Evolutionary conservation across 2,888 invertebrate species (phyloP), one percentile per base, ranked within the genome.

Genomic region (Cheilosia urbana): DNA sequence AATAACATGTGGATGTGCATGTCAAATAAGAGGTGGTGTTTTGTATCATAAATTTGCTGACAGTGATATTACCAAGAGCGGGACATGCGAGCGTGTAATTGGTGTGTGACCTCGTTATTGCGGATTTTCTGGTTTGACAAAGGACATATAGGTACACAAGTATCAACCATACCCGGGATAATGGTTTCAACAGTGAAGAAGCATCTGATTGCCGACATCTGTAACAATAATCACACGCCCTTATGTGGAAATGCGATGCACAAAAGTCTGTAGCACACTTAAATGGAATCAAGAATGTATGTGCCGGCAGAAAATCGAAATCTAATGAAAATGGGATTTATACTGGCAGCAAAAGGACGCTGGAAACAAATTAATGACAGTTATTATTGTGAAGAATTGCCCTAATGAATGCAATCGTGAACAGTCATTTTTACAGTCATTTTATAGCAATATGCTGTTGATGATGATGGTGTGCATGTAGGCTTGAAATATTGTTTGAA

Each of bases 1-100:
- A 27, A 40, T 6, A 19, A 27, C 24, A 66, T 49, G 24, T 62
- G 80, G 84, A 84, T 79, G 60, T 80, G 58, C 75, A 75, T 71
- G 75, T 71, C 84, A 84, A 60, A 53, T 47, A 65, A 42, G 5
- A 17, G 21, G 21, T 60, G 49, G 37, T 42, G 58, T 47, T 37
- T 37, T 30, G 13, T 66, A 47, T 45, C 40, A 11, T 13, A 19
- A 37, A 57, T 65, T 37, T 19, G 11, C 40, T 49, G 21, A 17
- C 21, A 13, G 11, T 24, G 24, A 13, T 13, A 51, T 24, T 13
- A 2, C 21, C 9, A 17, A 6, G 24, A 15, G 51, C 15, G 15
- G 24, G 15, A 15, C 7, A 6, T 51, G 15, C 15, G 19, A 51
- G 21, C 11, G 15, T 6, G 15, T 24, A 24, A 21, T 51, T 51